These are phyloP conservation scores for Odocoileus virginianus DNA, from an alignment of 2,113 vertebrate species.

Conservation along the genomic window DNA sequence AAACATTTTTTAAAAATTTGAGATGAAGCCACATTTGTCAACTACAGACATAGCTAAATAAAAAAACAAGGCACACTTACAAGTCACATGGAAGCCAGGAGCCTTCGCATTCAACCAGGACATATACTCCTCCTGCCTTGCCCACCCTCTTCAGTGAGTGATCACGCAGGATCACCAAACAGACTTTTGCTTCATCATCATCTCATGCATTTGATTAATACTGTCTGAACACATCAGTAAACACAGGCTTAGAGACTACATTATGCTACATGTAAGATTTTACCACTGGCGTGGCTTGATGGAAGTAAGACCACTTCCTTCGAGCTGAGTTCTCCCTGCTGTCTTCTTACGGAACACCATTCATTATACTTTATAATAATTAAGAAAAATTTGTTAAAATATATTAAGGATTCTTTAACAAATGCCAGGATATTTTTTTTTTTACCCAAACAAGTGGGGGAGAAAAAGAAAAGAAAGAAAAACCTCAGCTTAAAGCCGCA, in stretches of 20 bases:
- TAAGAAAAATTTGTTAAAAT: constrained; percentile 72
- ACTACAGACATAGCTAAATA: constrained; percentile 74
- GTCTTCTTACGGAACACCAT: constrained; percentile 64
- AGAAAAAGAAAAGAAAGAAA: constrained; percentile 5
- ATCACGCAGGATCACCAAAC: constrained; percentile 11
- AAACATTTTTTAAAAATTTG: constrained; percentile 71
- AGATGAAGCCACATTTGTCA: constrained; percentile 62
- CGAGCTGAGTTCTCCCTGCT: constrained; percentile 23
- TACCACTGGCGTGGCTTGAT: constrained; percentile 52
- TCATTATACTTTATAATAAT: constrained; percentile 7
- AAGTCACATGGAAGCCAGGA: constrained; percentile 76
- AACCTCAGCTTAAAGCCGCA: constrained; percentile 68
- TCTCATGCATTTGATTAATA: constrained; percentile 71
- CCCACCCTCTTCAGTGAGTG: background rate
- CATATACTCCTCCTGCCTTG: constrained; percentile 9
- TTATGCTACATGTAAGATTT: constrained; percentile 65
- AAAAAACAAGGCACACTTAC: constrained; percentile 69
- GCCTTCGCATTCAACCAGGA: constrained; percentile 23
- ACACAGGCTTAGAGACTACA: constrained; percentile 70
- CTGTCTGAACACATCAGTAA: constrained; percentile 72
- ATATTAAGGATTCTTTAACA: constrained; percentile 73
- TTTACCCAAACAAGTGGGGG: constrained; percentile 60
- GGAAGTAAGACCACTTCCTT: constrained; percentile 71
- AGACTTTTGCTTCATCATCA: constrained; percentile 69
- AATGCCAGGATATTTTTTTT: constrained; percentile 24